Evolutionary conservation across 2,797 vertebrate genomes (phyloP), one percentile per base, ranked within the genome.

Genomic region (Microctenopoma stevenorrisi): DNA sequence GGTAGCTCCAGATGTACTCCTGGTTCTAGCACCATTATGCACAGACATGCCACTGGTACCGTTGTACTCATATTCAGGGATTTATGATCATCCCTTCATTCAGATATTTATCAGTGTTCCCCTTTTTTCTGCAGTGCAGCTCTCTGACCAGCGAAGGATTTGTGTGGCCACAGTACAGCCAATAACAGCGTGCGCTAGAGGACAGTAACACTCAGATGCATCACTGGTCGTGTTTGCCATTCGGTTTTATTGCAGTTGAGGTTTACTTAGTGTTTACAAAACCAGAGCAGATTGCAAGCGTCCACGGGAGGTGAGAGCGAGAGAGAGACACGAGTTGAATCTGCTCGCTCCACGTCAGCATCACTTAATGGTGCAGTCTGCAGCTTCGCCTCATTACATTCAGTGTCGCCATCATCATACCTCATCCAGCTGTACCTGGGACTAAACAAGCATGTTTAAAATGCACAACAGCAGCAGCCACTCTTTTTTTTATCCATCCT

Each of bases 221-320:
- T 50, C 33, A 11, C 50, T 18, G 33, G 7, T 53, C 26, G 25
- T 78, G 79, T 83, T 87, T 72, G 66, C 84, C 51, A 8, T 60
- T 70, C 54, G 22, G 63, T 75, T 88, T 85, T 90, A 91, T 90
- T 94, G 91, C 92, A 93, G 90, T 83, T 79, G 78, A 92, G 85
- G 79, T 91, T 88, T 79, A 81, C 67, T 82, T 78, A 44, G 79
- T 89, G 79, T 91, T 89, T 90, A 90, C 77, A 90, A 92, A 93
- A 92, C 65, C 87, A 87, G 76, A 89, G 79, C 84, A 72, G 85
- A 90, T 84, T 72, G 74, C 76, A 91, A 76, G 86, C 85, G 68
- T 86, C 83, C 73, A 64, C 37, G 69, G 64, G 79, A 78, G 67
- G 70, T 43, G 28, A 30, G 72, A 68, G 72, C 50, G 65, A 73